These are phyloP conservation scores for Diprion similis DNA, from an alignment of 1,140 invertebrate genomes.

Conservation along the genomic window DNA sequence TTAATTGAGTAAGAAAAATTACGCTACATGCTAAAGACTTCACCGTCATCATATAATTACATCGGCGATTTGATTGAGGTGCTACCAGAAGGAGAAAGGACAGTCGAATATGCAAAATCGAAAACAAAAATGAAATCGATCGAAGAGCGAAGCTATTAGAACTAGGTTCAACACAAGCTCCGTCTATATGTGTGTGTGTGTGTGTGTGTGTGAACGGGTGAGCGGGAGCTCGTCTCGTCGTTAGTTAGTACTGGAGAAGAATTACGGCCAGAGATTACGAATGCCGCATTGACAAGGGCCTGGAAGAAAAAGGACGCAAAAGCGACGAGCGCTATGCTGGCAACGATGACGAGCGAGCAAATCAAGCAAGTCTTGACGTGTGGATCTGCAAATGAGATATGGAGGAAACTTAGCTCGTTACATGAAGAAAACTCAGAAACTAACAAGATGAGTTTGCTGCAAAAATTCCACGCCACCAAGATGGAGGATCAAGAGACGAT, in stretches of 20 bases:
- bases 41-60: slow-evolving; percentile 39
- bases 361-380: slow-evolving; percentile 27
- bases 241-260: no score
- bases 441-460: slow-evolving; percentile 27
- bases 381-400: slow-evolving; percentile 24
- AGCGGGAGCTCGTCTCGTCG: no score
- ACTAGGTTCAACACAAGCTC: no score
- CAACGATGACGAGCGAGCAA: slow-evolving; percentile 19
- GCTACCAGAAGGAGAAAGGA: slow-evolving; percentile 9
- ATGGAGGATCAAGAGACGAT: not conserved
- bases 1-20: slow-evolving; percentile 44
- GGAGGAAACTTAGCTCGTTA: slow-evolving; percentile 24
- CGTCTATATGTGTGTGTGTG: no score
- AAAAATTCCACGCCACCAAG: slow-evolving; percentile 28
- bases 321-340: slow-evolving; percentile 24
- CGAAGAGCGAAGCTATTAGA: no score
- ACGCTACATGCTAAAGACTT: slow-evolving; percentile 45
- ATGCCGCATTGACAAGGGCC: no score
- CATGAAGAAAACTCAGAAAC: slow-evolving; percentile 29
- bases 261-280: no score
- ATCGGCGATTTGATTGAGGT: no score
- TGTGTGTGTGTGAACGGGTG: no score
- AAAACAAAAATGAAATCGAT: slow-evolving; percentile 13
- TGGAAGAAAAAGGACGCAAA: slow-evolving; percentile 28
- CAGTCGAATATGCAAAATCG: slow-evolving; percentile 3